Conservation (phyloP, 2,888 invertebrate genomes). For the Dendrolimus houi region DNA sequence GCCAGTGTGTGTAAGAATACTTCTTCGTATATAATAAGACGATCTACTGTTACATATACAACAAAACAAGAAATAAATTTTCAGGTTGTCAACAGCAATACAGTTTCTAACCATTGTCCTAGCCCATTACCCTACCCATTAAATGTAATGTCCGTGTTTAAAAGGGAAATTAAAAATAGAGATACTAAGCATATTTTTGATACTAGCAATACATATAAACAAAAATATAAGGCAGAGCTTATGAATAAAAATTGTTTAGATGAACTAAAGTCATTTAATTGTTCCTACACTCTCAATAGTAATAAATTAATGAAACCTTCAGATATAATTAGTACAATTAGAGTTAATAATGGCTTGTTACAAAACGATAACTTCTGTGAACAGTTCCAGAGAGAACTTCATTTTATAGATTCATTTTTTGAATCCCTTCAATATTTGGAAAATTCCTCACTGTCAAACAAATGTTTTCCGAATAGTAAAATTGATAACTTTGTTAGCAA, state of each 20-base stretch:
- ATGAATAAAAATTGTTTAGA: constrained; percentile 26
- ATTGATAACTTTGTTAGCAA: constrained; percentile 37
- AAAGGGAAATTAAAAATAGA: constrained; percentile 36
- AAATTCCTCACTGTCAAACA: constrained; percentile 45
- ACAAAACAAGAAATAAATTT: constrained; percentile 59
- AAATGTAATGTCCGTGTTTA: constrained; percentile 55
- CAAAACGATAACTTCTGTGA: constrained; percentile 53
- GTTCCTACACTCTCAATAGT: constrained; percentile 37
- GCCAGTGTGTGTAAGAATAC: constrained; percentile 28
- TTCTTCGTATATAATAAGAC: constrained; percentile 47
- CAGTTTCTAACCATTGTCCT: constrained; percentile 29
- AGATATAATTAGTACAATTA: constrained; percentile 62
- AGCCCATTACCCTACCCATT: constrained; percentile 50
- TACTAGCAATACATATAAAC: constrained; percentile 18
- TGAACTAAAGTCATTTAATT: constrained; percentile 38
- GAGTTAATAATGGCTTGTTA: constrained; percentile 43
- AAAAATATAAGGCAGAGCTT: constrained; percentile 13
- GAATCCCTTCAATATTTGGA: constrained; percentile 66
- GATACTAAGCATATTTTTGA: constrained; percentile 12
- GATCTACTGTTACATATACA: constrained; percentile 58
- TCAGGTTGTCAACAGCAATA: constrained; percentile 45
- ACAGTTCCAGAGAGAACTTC: constrained; percentile 63
- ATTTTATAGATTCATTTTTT: constrained; percentile 69
- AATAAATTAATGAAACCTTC: constrained; percentile 63
- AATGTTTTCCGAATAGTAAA: constrained; percentile 36